Conservation (phyloP, 2,888 invertebrate genomes). For the Pharmacophagus antenor region DNA sequence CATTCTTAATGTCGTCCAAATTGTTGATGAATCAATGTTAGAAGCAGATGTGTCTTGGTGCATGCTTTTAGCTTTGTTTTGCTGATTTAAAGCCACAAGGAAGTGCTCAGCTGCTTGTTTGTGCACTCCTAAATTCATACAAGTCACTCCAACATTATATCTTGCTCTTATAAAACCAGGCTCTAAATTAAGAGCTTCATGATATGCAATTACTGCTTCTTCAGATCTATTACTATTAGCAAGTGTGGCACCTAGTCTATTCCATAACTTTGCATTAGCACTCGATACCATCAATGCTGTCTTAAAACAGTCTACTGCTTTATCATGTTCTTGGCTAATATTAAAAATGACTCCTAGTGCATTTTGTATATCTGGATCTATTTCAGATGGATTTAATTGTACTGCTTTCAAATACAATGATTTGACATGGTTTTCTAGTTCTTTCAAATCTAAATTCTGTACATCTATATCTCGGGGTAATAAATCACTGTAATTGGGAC, state of each 20-base stretch:
- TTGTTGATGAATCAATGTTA: conserved; percentile 90
- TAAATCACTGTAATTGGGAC: conserved; percentile 90
- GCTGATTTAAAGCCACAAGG: conserved; percentile 94
- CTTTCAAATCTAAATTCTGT: conserved; percentile 65
- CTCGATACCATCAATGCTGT: conserved; percentile 91
- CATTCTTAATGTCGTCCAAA: conserved; percentile 96
- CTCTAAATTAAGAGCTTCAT: conserved; percentile 92
- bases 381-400: conserved; percentile 85
- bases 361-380: conserved; percentile 95
- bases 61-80: conserved; percentile 82
- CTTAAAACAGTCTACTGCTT: conserved; percentile 97
- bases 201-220: conserved; percentile 98
- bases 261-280: conserved; percentile 95
- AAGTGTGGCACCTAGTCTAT: conserved; percentile 96
- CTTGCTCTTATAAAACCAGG: conserved; percentile 98
- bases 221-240: conserved; percentile 97
- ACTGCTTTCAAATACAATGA: conserved; percentile 90
- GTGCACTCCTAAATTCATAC: conserved; percentile 96
- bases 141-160: conserved; percentile 98
- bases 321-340: conserved; percentile 95
- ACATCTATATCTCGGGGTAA: conserved; percentile 77
- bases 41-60: conserved; percentile 52
- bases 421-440: conserved; percentile 83
- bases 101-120: conserved; percentile 98
- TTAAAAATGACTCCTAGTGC: conserved; percentile 97